These are phyloP conservation scores for Strongylocentrotus purpuratus DNA, from an alignment of 35 echinoderm and acorn worm genomes.

Conservation along the genomic window DNA sequence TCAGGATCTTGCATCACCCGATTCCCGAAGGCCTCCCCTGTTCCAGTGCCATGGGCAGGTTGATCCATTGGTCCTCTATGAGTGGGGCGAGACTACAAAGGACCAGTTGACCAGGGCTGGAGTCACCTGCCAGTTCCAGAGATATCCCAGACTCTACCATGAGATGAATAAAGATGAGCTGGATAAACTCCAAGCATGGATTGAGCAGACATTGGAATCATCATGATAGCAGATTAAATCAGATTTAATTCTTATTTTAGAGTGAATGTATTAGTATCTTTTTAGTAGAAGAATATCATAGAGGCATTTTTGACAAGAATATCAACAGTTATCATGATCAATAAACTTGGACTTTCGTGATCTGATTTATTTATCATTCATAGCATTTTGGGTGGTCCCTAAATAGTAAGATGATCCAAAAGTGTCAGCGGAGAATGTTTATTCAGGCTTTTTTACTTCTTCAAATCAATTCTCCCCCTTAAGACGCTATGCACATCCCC, in stretches of 20 bases:
- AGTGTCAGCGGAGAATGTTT: too few species aligned
- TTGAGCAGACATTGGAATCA: conserved; percentile 49
- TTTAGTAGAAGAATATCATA: too few species aligned
- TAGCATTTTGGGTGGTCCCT: too few species aligned
- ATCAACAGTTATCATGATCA: too few species aligned
- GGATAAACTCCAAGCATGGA: conserved; percentile 72
- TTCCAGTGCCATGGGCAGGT: conserved; percentile 69
- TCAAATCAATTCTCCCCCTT: too few species aligned
- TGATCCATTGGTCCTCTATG: conserved; percentile 69
- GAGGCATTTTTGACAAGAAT: too few species aligned
- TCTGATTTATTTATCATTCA: too few species aligned
- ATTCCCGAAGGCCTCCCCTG: conserved; percentile 61
- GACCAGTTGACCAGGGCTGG: conserved; percentile 43
- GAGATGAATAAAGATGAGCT: conserved; percentile 78
- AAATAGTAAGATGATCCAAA: too few species aligned
- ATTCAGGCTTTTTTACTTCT: too few species aligned
- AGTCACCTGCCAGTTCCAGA: conserved; percentile 66
- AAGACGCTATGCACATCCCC: too few species aligned
- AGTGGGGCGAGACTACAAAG: conserved; percentile 64
- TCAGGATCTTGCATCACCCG: background rate
- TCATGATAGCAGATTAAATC: background rate
- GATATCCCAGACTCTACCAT: conserved; percentile 71
- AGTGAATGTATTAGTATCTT: background rate
- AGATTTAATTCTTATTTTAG: background rate
- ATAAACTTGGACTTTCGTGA: too few species aligned